Evolutionary conservation across 2,888 invertebrate species (phyloP), one percentile per base, ranked within the genome.

Genomic region (Smittia aterrima): DNA sequence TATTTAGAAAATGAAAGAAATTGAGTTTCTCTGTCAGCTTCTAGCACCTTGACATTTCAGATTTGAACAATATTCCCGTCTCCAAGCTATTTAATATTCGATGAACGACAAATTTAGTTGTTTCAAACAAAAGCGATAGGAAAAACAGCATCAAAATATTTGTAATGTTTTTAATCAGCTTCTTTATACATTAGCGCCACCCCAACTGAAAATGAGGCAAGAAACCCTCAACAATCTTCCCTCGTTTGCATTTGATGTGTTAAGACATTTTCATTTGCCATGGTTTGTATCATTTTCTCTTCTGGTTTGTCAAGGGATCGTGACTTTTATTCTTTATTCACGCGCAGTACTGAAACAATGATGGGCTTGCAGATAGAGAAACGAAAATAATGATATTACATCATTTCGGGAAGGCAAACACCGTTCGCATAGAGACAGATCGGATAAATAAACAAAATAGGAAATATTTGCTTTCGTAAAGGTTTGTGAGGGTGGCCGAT

Each of bases 251-350:
- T 22, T 24, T 58, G 20, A 58, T 58, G 24, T 58, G 58, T 58
- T 22, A 58, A 58, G 58, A 47, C 47, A 58, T 58, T 58, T 58
- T 58, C 58, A 58, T 58, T 58, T 58, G 58, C 58, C 58, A 58
- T 58, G 58, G 58, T 58, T 58, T 58, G 47, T 47, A n/a, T n/a
- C 47, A 11, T 47, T 47, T 47, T 38, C 7, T 58, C n/a, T n/a
- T 47, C n/a, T 47, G 32, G 32, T 32, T 32, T 32, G 32, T 47
- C 38, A 11, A 47, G 47, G 47, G 47, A n/a, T n/a, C 47, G 47
- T 47, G 47, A 13, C 47, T 32, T n/a, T 47, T 11, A 47, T 47
- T 11, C 47, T 11, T 47, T 11, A 47, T 47, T 2, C 47, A 47
- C 16, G 47, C 16, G 13, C 47, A 13, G 47, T 47, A 47, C 16